Evolutionary conservation across 1,140 invertebrate species (phyloP), one percentile per base, ranked within the genome.

Genomic region (Brachionus rotundiformis): DNA sequence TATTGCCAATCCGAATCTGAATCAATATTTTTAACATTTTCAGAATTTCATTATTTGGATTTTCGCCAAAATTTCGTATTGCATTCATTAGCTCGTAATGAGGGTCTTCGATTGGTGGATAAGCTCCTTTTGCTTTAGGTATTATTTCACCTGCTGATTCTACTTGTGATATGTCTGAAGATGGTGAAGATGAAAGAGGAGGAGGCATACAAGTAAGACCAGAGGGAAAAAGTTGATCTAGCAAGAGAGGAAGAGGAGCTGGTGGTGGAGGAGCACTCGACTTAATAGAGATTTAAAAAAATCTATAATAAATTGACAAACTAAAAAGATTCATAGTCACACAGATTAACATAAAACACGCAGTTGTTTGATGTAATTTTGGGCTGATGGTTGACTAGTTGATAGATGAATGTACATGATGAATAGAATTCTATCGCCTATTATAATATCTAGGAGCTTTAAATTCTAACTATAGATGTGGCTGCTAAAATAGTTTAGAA

Each of bases 21-120:
- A 47, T 47, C 44, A 47, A 47, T 47, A 47, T 47, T 47, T 47
- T 47, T 47, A 47, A 47, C 44, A 47, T 47, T 47, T 47, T 47
- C 44, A 47, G 44, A 47, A 47, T 47, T 47, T 47, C 44, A 13
- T 47, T n/a, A 47, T 47, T 47, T 47, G 44, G 44, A 47, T 47
- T 47, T 47, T 47, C 44, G 11, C 44, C 44, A n/a, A 47, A 47
- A 47, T 47, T 47, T 47, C 44, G 3, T 47, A 47, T 47, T n/a
- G 44, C 10, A 47, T 47, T 47, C 44, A 47, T 47, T 1, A n/a
- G 10, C 44, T 16, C n/a, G 13, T 47, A 10, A 47, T 47, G 10
- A 1, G 10, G 44, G 44, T 47, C 44, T 47, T 47, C n/a, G n/a
- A 47, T 47, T n/a, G 44, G 44, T n/a, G 13, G 44, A 47, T 11